phyloP scores from a whole-genome alignment of 37 sponge, comb jelly and placozoan genomes.

The Aplysina aerophoba region DNA sequence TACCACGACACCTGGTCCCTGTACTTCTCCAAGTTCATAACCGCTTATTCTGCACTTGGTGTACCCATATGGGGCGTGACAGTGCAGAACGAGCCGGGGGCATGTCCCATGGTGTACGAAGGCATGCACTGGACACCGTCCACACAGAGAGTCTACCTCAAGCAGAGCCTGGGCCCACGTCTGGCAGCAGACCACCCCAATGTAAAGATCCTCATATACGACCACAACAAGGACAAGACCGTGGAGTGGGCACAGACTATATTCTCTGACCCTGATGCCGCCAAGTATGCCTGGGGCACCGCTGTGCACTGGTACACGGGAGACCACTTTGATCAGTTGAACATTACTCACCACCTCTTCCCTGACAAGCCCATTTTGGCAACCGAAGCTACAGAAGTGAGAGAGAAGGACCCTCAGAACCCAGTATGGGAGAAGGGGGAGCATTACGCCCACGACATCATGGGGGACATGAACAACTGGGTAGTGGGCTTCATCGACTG shows the following conservation, averaged over 20 bases:
- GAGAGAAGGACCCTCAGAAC: conserved; percentile 62
- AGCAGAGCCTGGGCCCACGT: conserved; percentile 59
- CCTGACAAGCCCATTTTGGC: conserved; percentile 74
- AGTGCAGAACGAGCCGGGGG: conserved; percentile 82
- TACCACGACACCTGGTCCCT: conserved; percentile 68
- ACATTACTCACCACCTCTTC: conserved; percentile 66
- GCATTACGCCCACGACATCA: conserved; percentile 85
- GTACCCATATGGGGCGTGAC: conserved; percentile 76
- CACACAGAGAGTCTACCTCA: conserved; percentile 69
- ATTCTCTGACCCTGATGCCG: conserved; percentile 65
- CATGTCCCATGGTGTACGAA: conserved; percentile 56
- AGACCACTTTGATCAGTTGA: conserved; percentile 64
- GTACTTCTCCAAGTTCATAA: conserved; percentile 73
- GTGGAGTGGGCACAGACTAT: conserved; percentile 82
- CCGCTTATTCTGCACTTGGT: conserved; percentile 43
- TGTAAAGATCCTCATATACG: conserved; percentile 61
- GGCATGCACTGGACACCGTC: conserved; percentile 73
- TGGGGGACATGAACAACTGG: conserved; percentile 86
- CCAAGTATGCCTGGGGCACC: conserved; percentile 78
- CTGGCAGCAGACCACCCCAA: conserved; percentile 64
- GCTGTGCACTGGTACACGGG: conserved; percentile 86
- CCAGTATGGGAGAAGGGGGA: conserved; percentile 75
- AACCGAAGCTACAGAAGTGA: conserved; percentile 72
- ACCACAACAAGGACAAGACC: conserved; percentile 77
- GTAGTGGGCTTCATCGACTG: conserved; percentile 87